These are phyloP conservation scores for Leptinotarsa texana DNA, from an alignment of 1,140 invertebrate species.

Conservation along the genomic window DNA sequence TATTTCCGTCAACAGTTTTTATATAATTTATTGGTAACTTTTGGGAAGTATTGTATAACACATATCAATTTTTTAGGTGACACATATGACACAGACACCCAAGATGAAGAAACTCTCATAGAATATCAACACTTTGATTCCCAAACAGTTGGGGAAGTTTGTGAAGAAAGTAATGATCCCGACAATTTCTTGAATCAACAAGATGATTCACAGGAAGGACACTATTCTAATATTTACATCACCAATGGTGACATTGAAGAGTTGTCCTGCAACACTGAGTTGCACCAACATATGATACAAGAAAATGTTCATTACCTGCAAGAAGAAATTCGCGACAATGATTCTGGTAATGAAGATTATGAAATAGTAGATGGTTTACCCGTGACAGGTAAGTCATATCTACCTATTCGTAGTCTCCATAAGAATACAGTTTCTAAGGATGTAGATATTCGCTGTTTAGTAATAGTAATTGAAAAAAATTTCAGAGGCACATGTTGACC, in stretches of 20 bases:
- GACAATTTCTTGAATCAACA: neutral
- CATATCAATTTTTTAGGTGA: neutral
- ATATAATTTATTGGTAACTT: no score
- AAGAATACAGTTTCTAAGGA: no score
- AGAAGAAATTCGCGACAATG: slow-evolving; percentile 10
- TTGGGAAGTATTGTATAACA: no score
- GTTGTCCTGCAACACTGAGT: neutral
- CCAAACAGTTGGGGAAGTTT: neutral
- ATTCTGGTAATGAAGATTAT: slow-evolving; percentile 38
- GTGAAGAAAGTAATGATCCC: neutral
- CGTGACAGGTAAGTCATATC: slow-evolving; percentile 35
- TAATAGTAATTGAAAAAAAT: no score
- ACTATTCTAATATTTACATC: neutral
- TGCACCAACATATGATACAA: neutral
- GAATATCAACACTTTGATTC: slow-evolving; percentile 18
- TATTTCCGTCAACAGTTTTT: no score
- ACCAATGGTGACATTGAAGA: neutral
- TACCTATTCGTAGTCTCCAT: neutral
- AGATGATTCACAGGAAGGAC: neutral
- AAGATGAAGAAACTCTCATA: slow-evolving; percentile 6
- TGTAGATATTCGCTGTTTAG: no score
- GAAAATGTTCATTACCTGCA: slow-evolving; percentile 3
- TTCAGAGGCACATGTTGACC: no score
- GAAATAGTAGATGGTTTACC: slow-evolving; percentile 39
- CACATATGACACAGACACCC: neutral